Evolutionary conservation across 2,113 vertebrate species (phyloP).

Genomic region (Ascaphus truei): DNA sequence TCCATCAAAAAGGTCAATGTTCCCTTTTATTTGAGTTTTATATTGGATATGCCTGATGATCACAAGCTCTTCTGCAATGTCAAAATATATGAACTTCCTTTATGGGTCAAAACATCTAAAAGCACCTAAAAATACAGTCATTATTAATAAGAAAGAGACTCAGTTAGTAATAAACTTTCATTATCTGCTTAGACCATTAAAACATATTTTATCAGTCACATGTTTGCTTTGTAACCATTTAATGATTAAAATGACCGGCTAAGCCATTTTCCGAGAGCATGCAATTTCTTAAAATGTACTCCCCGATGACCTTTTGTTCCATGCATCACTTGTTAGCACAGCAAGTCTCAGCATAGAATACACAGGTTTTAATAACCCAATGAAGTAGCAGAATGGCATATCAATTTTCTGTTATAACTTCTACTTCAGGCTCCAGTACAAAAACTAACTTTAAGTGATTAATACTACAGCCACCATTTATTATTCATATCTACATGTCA

Average conservation of each 20-base stretch:
- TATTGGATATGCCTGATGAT: conserved; percentile 9
- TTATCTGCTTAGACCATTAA: not conserved
- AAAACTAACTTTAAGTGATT: too few relatives aligned
- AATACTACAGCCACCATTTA: too few relatives aligned
- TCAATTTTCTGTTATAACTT: too few relatives aligned
- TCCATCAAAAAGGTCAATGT: conserved; percentile 1
- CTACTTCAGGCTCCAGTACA: too few relatives aligned
- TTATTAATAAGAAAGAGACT: not conserved
- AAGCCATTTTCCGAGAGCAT: not conserved
- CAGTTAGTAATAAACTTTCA: not conserved
- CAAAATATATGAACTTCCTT: conserved; percentile 16
- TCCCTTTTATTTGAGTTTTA: conserved; percentile 7
- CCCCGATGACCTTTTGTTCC: not conserved
- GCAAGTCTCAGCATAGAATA: not conserved
- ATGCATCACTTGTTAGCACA: not conserved
- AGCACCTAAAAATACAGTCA: not conserved
- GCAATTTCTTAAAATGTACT: conserved; percentile 4
- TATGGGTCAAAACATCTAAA: conserved; percentile 10
- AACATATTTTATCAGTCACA: not conserved
- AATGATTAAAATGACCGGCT: conserved; percentile 1
- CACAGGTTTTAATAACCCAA: too few relatives aligned
- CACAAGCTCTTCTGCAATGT: not conserved
- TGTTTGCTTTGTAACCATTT: not conserved
- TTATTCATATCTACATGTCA: too few relatives aligned
- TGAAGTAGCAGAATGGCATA: too few relatives aligned